These are phyloP conservation scores for Tribolium madens DNA, from an alignment of 1,140 invertebrate species.

Conservation along the genomic window DNA sequence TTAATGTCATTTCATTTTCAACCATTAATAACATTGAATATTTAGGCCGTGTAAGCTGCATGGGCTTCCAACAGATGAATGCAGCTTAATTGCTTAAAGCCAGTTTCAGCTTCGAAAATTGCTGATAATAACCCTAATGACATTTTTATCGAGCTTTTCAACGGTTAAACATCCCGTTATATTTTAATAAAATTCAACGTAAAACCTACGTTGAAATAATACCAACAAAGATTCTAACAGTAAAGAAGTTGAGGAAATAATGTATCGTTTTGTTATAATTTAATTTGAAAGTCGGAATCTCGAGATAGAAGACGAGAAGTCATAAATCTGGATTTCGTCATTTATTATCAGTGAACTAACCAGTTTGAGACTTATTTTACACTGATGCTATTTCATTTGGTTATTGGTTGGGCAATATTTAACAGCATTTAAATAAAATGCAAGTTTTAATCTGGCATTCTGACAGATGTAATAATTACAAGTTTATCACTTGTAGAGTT, in stretches of 20 bases:
- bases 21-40: slow-evolving; percentile 2
- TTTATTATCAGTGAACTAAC: slow-evolving; percentile 28
- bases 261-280: neutral
- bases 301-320: neutral
- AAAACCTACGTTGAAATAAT: neutral
- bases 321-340: slow-evolving; percentile 28
- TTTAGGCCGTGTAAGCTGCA: neutral
- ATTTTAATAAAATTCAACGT: neutral
- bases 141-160: neutral
- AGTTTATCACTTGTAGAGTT: neutral
- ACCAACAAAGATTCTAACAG: neutral
- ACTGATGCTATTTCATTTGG: slow-evolving; percentile 1
- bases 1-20: slow-evolving; percentile 23
- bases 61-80: neutral
- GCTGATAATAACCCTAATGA: neutral
- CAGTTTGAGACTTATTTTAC: slow-evolving; percentile 1
- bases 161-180: neutral
- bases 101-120: neutral
- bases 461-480: neutral
- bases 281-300: slow-evolving; percentile 15
- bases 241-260: neutral
- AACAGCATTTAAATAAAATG: slow-evolving; percentile 19
- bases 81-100: neutral
- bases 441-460: neutral
- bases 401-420: slow-evolving; percentile 3